phyloP scores from a whole-genome alignment of 2,888 invertebrate genomes.

The Busseola fusca region DNA sequence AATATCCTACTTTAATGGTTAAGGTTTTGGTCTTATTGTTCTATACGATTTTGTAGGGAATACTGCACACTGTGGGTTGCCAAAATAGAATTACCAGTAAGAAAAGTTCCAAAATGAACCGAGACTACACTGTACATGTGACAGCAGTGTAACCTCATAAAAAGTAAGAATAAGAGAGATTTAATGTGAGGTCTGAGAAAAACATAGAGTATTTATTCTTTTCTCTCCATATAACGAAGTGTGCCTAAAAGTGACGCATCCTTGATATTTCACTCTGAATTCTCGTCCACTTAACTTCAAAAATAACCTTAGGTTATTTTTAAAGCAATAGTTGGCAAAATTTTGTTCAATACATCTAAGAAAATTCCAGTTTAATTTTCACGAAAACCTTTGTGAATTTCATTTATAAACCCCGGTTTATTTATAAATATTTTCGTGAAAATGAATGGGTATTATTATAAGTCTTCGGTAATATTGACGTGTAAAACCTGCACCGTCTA shows the following conservation, averaged over 20 bases:
- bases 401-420: no score
- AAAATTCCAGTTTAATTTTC: background rate
- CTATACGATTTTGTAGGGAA: background rate
- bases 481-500: background rate
- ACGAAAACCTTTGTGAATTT: background rate
- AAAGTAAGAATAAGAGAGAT: no score
- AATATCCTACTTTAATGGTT: slow-evolving; percentile 35
- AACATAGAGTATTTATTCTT: background rate
- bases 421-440: background rate
- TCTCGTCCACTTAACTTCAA: background rate
- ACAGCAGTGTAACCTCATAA: background rate
- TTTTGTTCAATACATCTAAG: background rate
- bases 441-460: no score
- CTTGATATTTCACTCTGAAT: background rate
- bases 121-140: background rate
- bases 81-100: background rate
- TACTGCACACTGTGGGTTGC: background rate
- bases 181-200: background rate
- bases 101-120: background rate
- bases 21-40: background rate
- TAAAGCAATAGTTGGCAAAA: background rate
- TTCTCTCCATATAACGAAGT: background rate
- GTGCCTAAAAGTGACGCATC: background rate
- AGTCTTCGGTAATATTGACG: background rate
- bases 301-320: no score